Base-by-base conservation (phyloP, 2,797 vertebrate genomes). In the Crocidura indochinensis region DNA sequence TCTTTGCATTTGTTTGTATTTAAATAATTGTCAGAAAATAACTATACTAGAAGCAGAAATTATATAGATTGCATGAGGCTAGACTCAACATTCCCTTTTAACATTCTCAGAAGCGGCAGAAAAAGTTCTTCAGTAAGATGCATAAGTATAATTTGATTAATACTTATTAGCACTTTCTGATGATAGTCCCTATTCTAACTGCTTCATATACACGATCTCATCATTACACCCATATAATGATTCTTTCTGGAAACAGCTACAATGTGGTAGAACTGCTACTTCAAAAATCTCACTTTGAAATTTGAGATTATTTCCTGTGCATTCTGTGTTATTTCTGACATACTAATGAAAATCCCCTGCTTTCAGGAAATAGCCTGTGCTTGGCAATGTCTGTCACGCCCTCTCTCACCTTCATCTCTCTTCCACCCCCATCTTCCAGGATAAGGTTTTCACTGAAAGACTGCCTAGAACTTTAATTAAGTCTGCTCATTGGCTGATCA, bases 81-180 rank as follows among this genome's bases (percentile, higher is more conserved):
- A 20, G 19, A 15, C 17, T 60, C 56, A 60, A 20, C 56, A 9
- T 79, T 93, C 92, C 68, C 27, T 84, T 86, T 91, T 75, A n/a
- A 84, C 14, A 67, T 44, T 22, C 47, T 82, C 38, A 65, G 56
- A 62, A 76, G 81, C 75, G 78, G n/a, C 31, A 72, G 31, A 78
- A 64, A 92, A 71, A 10, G 0, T 46, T 24, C 15, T 27, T 20
- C 1, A 0, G 19, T 60, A 56, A 88, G 31, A 88, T 14, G 20
- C 6, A 7, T 46, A 68, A 49, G 2, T 68, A 1, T 84, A 49
- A 24, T 68, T 91, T 1, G 0, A 53, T n/a, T 78, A 56, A 22
- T 80, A 47, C 90, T 89, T 94, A 65, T 85, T 68, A 60, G 87
- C 47, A 81, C 2, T 17, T 81, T 91, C 69, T 94, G 80, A 69